Evolutionary conservation across 1,140 invertebrate species (phyloP), one percentile per base, ranked within the genome.

Genomic region (Drosophila repleta): DNA sequence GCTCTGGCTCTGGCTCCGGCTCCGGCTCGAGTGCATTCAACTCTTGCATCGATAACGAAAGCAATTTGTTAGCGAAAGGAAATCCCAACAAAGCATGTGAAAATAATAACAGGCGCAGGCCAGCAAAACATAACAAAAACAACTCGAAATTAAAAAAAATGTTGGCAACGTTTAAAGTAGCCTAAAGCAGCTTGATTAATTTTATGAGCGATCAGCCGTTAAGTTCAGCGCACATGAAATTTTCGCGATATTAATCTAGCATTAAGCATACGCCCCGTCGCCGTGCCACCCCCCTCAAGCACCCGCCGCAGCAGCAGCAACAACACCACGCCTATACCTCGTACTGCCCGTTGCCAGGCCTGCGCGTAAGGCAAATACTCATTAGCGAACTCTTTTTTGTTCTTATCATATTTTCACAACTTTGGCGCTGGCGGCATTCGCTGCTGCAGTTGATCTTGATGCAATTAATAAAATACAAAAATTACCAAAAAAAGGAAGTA

Each of bases 151-250:
- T 11, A 52, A 61, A 46, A 56, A 17, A 35, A 32, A 46, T 41
- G 39, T 45, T 51, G 26, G 43, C 52, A 65, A 46, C 52, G 65
- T 64, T 76, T 80, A 60, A 84, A 79, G 81, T 81, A 79, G 81
- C 80, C 85, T 90, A 90, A 90, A 90, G 90, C 90, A 91, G 90
- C 81, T 91, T 91, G 90, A 91, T 91, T 91, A 91, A 91, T 90
- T 90, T 90, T 90, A 90, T 90, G 90, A 90, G 90, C 90, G 90
- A 91, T 91, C 90, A 91, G 90, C 90, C 90, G 90, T 91, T 91
- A 91, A 91, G 81, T 91, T 91, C 87, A 81, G 80, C 77, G 77
- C 84, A 90, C 82, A 85, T 72, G 69, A 85, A 85, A 87, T 62
- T 74, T 66, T 66, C 39, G 77, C 73, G 87, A 85, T 88, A 69